Evolutionary conservation across 53 echinoderm and acorn worm species (phyloP).

Genomic region (Pentamera pediparva): DNA sequence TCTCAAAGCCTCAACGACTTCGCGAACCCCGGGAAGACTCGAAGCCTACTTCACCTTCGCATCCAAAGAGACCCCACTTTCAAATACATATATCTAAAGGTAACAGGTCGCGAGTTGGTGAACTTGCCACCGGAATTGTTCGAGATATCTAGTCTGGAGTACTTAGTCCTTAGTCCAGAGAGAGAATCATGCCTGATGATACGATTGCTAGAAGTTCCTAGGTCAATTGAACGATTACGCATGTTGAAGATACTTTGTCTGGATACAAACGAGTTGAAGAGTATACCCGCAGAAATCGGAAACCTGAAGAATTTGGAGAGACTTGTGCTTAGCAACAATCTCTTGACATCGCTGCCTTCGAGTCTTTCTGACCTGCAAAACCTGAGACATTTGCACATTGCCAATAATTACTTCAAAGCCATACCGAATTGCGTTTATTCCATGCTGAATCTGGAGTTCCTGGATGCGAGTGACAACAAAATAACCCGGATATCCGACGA

Average conservation of each 20-base stretch:
- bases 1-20: constrained; percentile 5
- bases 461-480: constrained; percentile 83
- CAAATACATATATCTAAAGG: constrained; percentile 62
- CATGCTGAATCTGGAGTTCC: constrained; percentile 63
- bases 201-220: constrained; percentile 55
- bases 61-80: constrained; percentile 45
- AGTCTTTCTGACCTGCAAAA: constrained; percentile 52
- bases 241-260: constrained; percentile 74
- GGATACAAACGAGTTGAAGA: constrained; percentile 80
- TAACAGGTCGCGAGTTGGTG: constrained; percentile 63
- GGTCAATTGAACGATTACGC: constrained; percentile 37
- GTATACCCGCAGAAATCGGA: constrained; percentile 59
- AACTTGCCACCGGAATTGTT: constrained; percentile 66
- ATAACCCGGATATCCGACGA: constrained; percentile 49
- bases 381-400: constrained; percentile 75
- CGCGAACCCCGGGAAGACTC: neutral
- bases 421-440: constrained; percentile 64
- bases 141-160: constrained; percentile 63
- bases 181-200: constrained; percentile 53
- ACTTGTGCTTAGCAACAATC: constrained; percentile 87
- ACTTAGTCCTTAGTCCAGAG: constrained; percentile 82
- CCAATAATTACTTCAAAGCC: constrained; percentile 78
- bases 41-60: constrained; percentile 30
- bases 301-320: constrained; percentile 66
- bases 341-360: constrained; percentile 60